Conservation (phyloP, 2,888 invertebrate species). For the Chydorus sphaericus region DNA sequence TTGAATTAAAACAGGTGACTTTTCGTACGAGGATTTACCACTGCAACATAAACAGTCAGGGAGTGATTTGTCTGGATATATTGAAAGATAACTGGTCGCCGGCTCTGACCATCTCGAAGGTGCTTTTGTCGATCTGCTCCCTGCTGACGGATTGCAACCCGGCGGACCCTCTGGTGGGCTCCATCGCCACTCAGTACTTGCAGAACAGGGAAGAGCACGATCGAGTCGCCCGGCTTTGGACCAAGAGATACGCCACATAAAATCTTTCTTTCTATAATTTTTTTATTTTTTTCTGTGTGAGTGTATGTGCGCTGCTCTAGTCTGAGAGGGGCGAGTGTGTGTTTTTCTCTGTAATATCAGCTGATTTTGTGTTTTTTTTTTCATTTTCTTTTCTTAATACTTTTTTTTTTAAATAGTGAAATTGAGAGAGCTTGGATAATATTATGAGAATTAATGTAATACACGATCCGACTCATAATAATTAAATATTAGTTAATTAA, state of each 20-base stretch:
- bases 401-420: not conserved
- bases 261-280: slow-evolving; percentile 22
- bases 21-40: slow-evolving; percentile 97
- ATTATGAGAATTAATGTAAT: no score
- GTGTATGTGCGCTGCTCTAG: no score
- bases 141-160: slow-evolving; percentile 97
- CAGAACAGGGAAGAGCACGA: slow-evolving; percentile 97
- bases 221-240: slow-evolving; percentile 95
- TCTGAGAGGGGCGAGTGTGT: no score
- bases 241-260: slow-evolving; percentile 93
- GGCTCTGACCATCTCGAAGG: slow-evolving; percentile 95
- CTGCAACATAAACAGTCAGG: slow-evolving; percentile 98
- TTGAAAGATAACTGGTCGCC: slow-evolving; percentile 98
- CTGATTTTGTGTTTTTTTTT: no score
- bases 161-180: slow-evolving; percentile 94
- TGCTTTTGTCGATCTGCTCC: slow-evolving; percentile 92
- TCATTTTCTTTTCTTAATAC: not conserved
- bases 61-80: slow-evolving; percentile 94
- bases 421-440: no score
- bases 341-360: no score
- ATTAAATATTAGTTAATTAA: no score
- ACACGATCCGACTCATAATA: no score
- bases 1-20: slow-evolving; percentile 52
- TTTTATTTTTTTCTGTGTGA: no score
- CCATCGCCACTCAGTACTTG: slow-evolving; percentile 94